A percentile compares a stretch with the other conserved stretches of the same genome.
phyloP scores from a whole-genome alignment of 2,113 vertebrate species.

The Perognathus longimembris region DNA sequence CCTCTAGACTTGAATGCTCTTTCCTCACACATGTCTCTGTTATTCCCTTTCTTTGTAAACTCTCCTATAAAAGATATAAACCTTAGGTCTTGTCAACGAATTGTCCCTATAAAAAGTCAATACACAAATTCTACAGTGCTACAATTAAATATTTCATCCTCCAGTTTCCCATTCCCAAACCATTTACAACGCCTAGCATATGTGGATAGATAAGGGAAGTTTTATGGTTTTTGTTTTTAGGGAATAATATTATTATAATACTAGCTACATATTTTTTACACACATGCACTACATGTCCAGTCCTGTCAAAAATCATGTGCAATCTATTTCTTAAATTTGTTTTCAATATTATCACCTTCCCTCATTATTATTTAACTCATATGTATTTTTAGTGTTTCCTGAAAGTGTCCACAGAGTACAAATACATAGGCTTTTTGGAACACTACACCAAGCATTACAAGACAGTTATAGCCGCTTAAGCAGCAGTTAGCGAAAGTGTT shows the following conservation, averaged over 20 bases:
- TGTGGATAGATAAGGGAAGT: not conserved
- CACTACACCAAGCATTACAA: not conserved
- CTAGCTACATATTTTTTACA: slow-evolving; percentile 41
- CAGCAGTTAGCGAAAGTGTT: slow-evolving; percentile 55
- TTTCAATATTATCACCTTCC: not conserved
- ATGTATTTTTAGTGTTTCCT: slow-evolving; percentile 33
- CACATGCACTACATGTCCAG: slow-evolving; percentile 24
- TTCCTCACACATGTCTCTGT: slow-evolving; percentile 42
- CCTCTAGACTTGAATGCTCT: not conserved
- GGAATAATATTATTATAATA: not conserved
- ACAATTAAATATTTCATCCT: slow-evolving; percentile 45
- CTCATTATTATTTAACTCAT: slow-evolving; percentile 35
- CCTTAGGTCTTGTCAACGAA: slow-evolving; percentile 40
- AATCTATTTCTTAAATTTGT: slow-evolving; percentile 18
- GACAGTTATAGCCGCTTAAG: slow-evolving; percentile 19
- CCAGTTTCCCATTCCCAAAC: not conserved
- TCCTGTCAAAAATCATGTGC: slow-evolving; percentile 13
- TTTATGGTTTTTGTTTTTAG: slow-evolving; percentile 2
- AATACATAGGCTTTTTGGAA: slow-evolving; percentile 31
- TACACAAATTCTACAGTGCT: not conserved
- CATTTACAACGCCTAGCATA: not conserved
- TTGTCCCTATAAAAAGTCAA: not conserved
- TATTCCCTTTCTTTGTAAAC: slow-evolving; percentile 31
- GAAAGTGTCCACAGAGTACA: slow-evolving; percentile 24
- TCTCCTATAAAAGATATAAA: slow-evolving; percentile 32